Conservation (phyloP, 2,113 vertebrate genomes). For the Lamprotornis superbus region DNA sequence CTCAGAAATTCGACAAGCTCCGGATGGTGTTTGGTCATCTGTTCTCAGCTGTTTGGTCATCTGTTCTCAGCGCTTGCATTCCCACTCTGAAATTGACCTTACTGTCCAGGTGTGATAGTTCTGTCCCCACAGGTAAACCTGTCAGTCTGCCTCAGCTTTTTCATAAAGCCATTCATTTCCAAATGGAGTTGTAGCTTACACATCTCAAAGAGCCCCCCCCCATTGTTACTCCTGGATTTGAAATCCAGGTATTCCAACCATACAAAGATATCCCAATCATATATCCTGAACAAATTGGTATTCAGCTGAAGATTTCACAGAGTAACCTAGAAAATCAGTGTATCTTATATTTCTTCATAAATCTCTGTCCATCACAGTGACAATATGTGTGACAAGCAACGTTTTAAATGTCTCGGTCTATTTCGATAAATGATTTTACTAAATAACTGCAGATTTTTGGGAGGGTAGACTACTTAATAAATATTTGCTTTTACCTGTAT, state of each 20-base stretch:
- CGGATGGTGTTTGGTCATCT: accelerated
- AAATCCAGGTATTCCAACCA: background rate
- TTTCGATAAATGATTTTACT: background rate
- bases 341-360: background rate
- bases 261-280: background rate
- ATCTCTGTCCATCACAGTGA: background rate
- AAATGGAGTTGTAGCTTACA: background rate
- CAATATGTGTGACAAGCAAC: background rate
- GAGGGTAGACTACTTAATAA: background rate
- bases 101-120: accelerated
- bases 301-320: background rate
- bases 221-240: background rate
- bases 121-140: background rate
- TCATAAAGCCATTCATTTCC: background rate
- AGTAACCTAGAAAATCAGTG: background rate
- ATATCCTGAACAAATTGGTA: background rate
- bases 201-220: background rate
- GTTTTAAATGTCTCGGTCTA: background rate
- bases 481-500: background rate
- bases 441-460: background rate
- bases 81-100: background rate
- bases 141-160: accelerated
- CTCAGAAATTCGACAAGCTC: background rate
- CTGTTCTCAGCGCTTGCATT: accelerated
- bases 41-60: no score